These are phyloP conservation scores for Gobiocypris rarus DNA, from an alignment of 2,113 vertebrate species.

Conservation along the genomic window DNA sequence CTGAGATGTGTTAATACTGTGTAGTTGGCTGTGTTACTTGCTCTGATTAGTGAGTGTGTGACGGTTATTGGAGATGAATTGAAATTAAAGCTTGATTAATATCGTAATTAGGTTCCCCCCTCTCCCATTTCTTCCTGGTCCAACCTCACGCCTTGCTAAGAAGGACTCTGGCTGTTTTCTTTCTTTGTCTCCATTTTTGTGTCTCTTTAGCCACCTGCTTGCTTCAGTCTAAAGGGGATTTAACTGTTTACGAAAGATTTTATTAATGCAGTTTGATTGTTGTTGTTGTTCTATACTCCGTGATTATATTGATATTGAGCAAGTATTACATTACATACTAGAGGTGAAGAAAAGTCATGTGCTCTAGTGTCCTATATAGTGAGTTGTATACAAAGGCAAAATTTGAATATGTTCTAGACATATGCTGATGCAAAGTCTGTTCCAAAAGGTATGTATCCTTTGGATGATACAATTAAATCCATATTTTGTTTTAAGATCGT, in stretches of 20 bases:
- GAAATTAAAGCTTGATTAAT: slow-evolving; percentile 74
- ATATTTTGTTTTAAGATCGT: not conserved
- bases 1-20: slow-evolving; percentile 72
- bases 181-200: slow-evolving; percentile 47
- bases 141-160: slow-evolving; percentile 45
- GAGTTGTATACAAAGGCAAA: not conserved
- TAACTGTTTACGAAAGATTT: slow-evolving; percentile 17
- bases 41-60: slow-evolving; percentile 69
- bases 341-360: not conserved
- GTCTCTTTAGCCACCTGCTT: slow-evolving; percentile 60
- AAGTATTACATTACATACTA: not conserved
- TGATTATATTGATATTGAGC: not conserved
- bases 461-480: not conserved
- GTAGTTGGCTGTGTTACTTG: slow-evolving; percentile 68
- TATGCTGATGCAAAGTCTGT: not conserved
- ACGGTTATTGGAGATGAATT: slow-evolving; percentile 68
- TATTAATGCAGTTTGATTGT: not conserved
- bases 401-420: not conserved
- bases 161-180: slow-evolving; percentile 33
- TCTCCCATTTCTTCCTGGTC: slow-evolving; percentile 53
- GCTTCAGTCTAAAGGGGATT: slow-evolving; percentile 27
- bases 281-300: not conserved
- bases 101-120: slow-evolving; percentile 67
- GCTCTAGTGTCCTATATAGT: not conserved
- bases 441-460: too few species aligned